A percentile compares a stretch with the other conserved stretches of the same genome.
Evolutionary conservation across 2,888 invertebrate species (phyloP).

Genomic region (Abrostola triplasia): DNA sequence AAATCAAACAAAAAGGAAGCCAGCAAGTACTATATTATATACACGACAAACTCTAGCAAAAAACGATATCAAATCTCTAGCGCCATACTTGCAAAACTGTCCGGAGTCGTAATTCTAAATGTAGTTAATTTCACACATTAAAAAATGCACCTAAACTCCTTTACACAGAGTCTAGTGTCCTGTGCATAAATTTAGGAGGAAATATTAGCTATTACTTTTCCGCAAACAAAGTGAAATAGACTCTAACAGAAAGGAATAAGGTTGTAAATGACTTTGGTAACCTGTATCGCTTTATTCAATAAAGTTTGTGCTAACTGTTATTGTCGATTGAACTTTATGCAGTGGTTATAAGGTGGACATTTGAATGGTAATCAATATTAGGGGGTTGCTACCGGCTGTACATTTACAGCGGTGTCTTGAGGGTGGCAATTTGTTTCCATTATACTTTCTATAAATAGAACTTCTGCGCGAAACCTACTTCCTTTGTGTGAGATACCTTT

Average conservation of each 20-base stretch:
- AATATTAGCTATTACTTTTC: constrained; percentile 41
- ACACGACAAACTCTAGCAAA: constrained; percentile 35
- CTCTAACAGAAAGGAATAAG: neutral
- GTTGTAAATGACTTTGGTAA: constrained; percentile 13
- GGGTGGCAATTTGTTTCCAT: constrained; percentile 74
- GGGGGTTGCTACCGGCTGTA: constrained; percentile 69
- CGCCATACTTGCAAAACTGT: constrained; percentile 35
- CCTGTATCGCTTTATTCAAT: constrained; percentile 59
- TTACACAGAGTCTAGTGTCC: constrained; percentile 2
- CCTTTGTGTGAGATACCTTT: constrained; percentile 7
- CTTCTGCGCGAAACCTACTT: constrained; percentile 24
- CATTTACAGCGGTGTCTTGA: constrained; percentile 70
- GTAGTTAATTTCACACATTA: constrained; percentile 29
- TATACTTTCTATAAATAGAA: constrained; percentile 59
- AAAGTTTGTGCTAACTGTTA: constrained; percentile 46
- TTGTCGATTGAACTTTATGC: constrained; percentile 44
- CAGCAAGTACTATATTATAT: constrained; percentile 17
- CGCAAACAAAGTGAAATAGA: constrained; percentile 10
- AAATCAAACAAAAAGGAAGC: constrained; percentile 1
- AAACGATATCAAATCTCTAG: constrained; percentile 53
- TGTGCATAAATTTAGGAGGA: constrained; percentile 24
- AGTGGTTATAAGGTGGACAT: constrained; percentile 50
- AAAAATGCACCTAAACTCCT: constrained; percentile 1
- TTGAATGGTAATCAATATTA: constrained; percentile 63
- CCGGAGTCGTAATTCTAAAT: constrained; percentile 38